Evolutionary conservation across 2,113 vertebrate species (phyloP), one percentile per base, ranked within the genome.

Genomic region (Vireo altiloquus): DNA sequence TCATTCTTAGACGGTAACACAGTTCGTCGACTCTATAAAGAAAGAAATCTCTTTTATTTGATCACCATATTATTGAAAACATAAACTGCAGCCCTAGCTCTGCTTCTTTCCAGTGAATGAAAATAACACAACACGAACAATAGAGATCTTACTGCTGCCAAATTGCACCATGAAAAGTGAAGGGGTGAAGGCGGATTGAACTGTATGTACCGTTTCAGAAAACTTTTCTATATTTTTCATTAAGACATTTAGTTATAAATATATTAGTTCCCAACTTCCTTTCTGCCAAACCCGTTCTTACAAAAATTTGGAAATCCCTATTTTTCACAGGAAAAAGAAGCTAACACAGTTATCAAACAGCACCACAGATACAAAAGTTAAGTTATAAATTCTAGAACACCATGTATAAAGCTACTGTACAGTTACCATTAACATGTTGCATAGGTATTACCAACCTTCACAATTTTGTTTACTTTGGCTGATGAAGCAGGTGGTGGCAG

Each of bases 381-480:
- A 86, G 10, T 37, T 30, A 78, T 85, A 91, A 84, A 87, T 15
- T 69, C 16, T 35, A n/a, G 42, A 44, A 69, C 12, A 80, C 42
- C 10, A 54, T 6, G 5, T 31, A 64, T 3, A 72, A 18, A 28
- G 65, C 7, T 8, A 47, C 16, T 27, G 8, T 16, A 65, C 61
- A 16, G 56, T 71, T 44, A 56, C 40, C 15, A 60, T 10, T 14
- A 63, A 61, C 7, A 15, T 5, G 13, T 21, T 47, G 5, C 15
- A 23, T 3, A 88, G 24, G 7, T 40, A 57, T 70, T 60, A 97
- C 98, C 57, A 95, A 99, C 99, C 99, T 99, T 99, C 53, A 99
- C 98, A 15, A 99, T 98, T 98, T 99, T 99, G 98, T 98, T 99
- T 96, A 98, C 96, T 98, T 99, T 99, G 91, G 98, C 93, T 54